Percentiles rank a stretch among this genome's conserved stretches.
Conservation (phyloP, 1,140 invertebrate genomes). For the Mylabris phalerata region DNA sequence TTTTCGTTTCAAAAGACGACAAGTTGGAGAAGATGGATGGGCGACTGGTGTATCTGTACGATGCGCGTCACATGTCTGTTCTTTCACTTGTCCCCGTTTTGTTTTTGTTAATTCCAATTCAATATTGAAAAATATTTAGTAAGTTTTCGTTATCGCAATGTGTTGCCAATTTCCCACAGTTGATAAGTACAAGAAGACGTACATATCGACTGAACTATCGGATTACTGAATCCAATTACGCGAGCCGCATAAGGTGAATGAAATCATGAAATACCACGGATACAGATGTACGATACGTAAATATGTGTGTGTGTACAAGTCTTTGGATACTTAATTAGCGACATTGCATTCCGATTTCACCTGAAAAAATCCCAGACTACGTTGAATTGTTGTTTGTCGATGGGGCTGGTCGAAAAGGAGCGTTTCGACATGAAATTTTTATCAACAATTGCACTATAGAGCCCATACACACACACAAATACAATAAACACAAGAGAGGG, state of each 20-base stretch:
- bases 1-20: too few relatives aligned
- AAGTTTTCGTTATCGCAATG: too few relatives aligned
- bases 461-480: background rate
- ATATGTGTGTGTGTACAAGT: conserved; percentile 24
- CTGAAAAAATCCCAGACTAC: background rate
- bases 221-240: conserved; percentile 36
- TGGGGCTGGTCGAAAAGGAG: background rate
- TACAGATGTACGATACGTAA: conserved; percentile 28
- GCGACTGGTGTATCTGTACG: background rate
- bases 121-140: background rate
- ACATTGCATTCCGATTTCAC: background rate
- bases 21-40: too few relatives aligned
- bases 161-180: conserved; percentile 25
- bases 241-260: conserved; percentile 34
- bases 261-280: conserved; percentile 35
- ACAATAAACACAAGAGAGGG: too few relatives aligned
- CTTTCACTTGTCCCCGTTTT: conserved; percentile 5
- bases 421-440: background rate
- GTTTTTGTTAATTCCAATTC: conserved; percentile 8
- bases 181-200: conserved; percentile 20
- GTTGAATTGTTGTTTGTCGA: background rate
- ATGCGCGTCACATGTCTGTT: conserved; percentile 5
- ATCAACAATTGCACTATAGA: background rate
- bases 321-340: conserved; percentile 35
- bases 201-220: conserved; percentile 31